Conservation (phyloP, 2,113 vertebrate species). For the Athene noctua region DNA sequence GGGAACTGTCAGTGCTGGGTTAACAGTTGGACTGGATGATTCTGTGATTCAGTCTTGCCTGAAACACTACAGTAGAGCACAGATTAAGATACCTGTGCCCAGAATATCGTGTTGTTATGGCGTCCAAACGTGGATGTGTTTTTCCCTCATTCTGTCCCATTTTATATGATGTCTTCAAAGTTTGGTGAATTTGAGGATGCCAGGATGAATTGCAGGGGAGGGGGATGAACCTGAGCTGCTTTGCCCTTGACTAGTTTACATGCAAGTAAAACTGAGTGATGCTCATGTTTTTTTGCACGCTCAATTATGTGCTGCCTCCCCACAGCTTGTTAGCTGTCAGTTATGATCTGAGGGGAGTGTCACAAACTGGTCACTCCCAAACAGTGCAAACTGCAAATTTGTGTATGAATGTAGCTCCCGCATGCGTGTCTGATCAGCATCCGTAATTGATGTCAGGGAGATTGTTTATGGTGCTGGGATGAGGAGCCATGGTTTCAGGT, state of each 20-base stretch:
- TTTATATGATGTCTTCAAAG: background rate
- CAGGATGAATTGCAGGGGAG: background rate
- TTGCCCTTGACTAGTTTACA: background rate
- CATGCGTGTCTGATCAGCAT: background rate
- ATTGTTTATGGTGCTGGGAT: background rate
- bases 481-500: background rate
- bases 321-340: background rate
- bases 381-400: background rate
- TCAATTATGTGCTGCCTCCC: background rate
- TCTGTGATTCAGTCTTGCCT: background rate
- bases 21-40: no score
- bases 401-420: background rate
- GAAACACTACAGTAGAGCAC: background rate
- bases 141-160: background rate
- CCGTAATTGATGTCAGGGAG: conserved; percentile 15
- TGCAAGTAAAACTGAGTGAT: background rate
- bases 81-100: background rate
- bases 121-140: background rate
- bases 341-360: background rate
- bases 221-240: background rate
- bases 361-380: background rate
- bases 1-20: no score
- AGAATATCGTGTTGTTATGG: background rate
- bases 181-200: background rate
- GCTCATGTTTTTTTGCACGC: background rate